Conservation (phyloP, 2,797 vertebrate genomes). For the Anolis apletophallus region DNA sequence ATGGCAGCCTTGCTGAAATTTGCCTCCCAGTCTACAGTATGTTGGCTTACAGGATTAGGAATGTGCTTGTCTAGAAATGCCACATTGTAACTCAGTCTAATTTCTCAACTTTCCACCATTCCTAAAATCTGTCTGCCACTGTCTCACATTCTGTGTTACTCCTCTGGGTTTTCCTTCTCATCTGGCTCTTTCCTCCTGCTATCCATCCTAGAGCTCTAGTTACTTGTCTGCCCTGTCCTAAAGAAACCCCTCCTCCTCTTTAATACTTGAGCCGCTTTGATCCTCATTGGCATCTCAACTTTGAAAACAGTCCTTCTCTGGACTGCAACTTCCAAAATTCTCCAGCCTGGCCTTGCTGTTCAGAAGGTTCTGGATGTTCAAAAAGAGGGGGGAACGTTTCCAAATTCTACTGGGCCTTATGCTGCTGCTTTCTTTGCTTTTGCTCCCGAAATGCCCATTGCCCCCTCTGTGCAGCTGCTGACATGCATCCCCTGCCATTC, state of each 20-base stretch:
- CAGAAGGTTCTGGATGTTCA: too few species aligned
- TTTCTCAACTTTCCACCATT: background rate
- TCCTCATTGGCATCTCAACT: too few species aligned
- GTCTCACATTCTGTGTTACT: background rate
- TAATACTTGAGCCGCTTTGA: too few species aligned
- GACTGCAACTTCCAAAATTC: background rate
- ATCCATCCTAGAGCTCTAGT: background rate
- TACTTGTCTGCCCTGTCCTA: background rate
- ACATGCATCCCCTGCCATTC: background rate
- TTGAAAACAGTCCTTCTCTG: background rate
- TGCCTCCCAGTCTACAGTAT: background rate
- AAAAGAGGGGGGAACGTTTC: background rate
- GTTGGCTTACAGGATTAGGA: too few species aligned
- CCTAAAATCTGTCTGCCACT: background rate
- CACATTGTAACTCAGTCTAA: too few species aligned
- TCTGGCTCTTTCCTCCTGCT: background rate
- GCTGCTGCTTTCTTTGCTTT: background rate
- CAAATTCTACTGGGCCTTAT: background rate
- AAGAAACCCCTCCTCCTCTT: background rate
- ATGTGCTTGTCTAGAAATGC: too few species aligned
- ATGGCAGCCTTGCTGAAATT: background rate
- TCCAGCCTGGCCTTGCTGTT: too few species aligned
- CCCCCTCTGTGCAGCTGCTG: background rate
- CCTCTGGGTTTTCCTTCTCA: background rate
- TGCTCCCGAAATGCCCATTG: background rate